Conservation (phyloP, 2,888 invertebrate genomes). For the Drepana falcataria region DNA sequence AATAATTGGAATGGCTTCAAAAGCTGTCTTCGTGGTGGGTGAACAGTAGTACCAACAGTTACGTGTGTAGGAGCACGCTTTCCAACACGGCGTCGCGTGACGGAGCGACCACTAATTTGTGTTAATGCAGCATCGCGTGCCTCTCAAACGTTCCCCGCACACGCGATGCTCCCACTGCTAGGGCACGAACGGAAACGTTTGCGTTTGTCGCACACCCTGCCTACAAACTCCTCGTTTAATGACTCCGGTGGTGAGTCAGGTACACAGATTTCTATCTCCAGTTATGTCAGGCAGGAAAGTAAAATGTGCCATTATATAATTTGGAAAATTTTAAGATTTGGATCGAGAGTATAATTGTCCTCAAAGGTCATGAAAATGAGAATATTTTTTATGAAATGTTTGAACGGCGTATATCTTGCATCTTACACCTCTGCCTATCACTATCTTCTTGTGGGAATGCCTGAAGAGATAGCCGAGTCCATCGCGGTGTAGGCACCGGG, state of each 20-base stretch:
- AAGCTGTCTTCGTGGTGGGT: conserved; percentile 14
- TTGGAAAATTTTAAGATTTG: too few species aligned
- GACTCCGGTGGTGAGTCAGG: neutral
- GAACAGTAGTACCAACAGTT: conserved; percentile 16
- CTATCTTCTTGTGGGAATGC: too few species aligned
- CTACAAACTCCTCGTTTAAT: neutral
- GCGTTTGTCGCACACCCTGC: conserved; percentile 5
- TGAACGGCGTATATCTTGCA: too few species aligned
- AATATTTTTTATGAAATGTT: too few species aligned
- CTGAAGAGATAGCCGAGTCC: too few species aligned
- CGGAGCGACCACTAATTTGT: conserved; percentile 39
- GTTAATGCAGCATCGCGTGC: conserved; percentile 41
- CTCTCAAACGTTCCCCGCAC: conserved; percentile 21
- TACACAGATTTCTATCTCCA: neutral
- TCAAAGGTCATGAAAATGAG: too few species aligned
- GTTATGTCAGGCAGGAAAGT: neutral
- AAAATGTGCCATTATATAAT: too few species aligned
- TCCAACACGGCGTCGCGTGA: conserved; percentile 52
- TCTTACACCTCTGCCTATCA: too few species aligned
- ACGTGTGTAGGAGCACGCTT: conserved; percentile 39
- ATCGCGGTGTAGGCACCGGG: too few species aligned
- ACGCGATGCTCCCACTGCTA: conserved; percentile 14
- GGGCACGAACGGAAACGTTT: conserved; percentile 12
- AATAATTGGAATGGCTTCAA: neutral
- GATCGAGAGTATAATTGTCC: too few species aligned